Evolutionary conservation across 2,888 invertebrate species (phyloP).

Genomic region (Spisula solida): DNA sequence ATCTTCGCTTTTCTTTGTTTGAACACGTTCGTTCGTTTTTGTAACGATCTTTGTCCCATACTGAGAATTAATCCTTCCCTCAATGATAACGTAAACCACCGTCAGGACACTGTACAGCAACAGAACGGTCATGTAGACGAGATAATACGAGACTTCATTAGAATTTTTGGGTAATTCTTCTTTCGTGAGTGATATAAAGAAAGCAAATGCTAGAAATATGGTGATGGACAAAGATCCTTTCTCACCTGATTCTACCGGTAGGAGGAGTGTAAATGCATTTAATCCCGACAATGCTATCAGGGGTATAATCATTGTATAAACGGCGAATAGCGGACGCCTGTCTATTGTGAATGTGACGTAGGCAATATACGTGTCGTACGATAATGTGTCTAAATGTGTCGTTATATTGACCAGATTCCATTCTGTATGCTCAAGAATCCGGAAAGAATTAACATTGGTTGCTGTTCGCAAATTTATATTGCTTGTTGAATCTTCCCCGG

Average conservation of each 20-base stretch:
- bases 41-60: not conserved
- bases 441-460: too few relatives aligned
- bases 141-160: conserved; percentile 16
- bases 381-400: not conserved
- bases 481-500: not conserved
- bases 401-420: not conserved
- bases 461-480: not conserved
- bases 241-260: conserved; percentile 34
- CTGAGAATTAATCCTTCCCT: not conserved
- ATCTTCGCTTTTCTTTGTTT: not conserved
- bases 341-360: not conserved
- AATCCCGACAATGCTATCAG: conserved; percentile 2
- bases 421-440: not conserved
- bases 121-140: conserved; percentile 2
- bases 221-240: conserved; percentile 14
- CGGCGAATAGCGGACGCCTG: conserved; percentile 16
- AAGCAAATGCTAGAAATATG: conserved; percentile 24
- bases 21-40: not conserved
- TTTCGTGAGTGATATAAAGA: conserved; percentile 30
- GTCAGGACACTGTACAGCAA: conserved; percentile 8
- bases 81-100: conserved; percentile 28
- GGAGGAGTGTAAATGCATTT: conserved; percentile 26
- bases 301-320: conserved; percentile 26
- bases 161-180: conserved; percentile 28
- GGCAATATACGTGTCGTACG: not conserved